A percentile compares a stretch with the other conserved stretches of the same genome.
Conservation (phyloP, 2,113 vertebrate species). For the Notarius quadriscutis region DNA sequence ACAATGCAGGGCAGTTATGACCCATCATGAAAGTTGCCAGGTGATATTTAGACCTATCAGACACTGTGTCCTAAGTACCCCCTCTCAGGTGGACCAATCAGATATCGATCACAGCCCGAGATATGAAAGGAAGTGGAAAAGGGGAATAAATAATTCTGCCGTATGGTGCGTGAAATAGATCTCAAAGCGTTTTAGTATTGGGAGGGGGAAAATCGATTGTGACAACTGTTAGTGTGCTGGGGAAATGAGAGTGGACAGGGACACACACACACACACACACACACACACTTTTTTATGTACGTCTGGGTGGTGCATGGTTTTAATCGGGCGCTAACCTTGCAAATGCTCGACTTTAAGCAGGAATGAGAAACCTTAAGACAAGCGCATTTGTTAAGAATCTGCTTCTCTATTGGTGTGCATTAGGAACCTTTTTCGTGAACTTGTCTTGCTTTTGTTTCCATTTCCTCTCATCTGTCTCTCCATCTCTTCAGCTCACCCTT, state of each 20-base stretch:
- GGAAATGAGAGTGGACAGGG: slow-evolving; percentile 45
- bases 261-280: slow-evolving; percentile 28
- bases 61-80: slow-evolving; percentile 12
- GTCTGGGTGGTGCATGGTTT: not conserved
- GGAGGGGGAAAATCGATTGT: slow-evolving; percentile 36
- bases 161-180: slow-evolving; percentile 54
- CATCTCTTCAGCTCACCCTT: not conserved
- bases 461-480: slow-evolving; percentile 36
- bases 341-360: not conserved
- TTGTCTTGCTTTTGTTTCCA: slow-evolving; percentile 19
- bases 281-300: not conserved
- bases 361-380: not conserved
- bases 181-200: slow-evolving; percentile 47
- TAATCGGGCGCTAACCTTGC: not conserved
- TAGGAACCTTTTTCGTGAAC: not conserved
- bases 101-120: slow-evolving; percentile 45
- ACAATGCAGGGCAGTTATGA: not conserved
- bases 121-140: slow-evolving; percentile 35
- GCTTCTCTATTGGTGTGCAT: not conserved
- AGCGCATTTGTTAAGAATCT: not conserved
- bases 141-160: slow-evolving; percentile 46
- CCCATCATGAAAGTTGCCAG: slow-evolving; percentile 36
- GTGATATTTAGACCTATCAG: slow-evolving; percentile 43
- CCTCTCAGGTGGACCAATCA: slow-evolving; percentile 45
- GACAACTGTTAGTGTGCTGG: slow-evolving; percentile 43